Base-by-base conservation (phyloP, 2,888 invertebrate genomes). In the Falcaria lacertinaria region DNA sequence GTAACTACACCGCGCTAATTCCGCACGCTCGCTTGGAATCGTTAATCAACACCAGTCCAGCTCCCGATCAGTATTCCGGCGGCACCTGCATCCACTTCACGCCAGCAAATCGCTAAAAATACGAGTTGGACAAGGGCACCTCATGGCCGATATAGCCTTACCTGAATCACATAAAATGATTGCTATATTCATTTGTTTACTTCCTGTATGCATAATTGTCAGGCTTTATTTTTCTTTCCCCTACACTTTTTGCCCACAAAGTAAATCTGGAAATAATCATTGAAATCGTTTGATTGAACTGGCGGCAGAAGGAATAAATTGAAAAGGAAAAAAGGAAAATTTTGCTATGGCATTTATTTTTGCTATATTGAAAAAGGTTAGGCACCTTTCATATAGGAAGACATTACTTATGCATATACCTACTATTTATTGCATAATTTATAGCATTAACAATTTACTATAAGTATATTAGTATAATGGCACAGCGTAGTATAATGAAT, bases 81-180 rank as follows among this genome's bases (percentile, higher is more conserved):
- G 54, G 66, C 78, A 70, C 55, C 57, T 45, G 56, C 46, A 57
- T 56, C 56, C 64, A 54, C 60, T 65, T 60, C 63, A 61, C 65
- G 69, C 69, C 73, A 76, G 72, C 74, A 80, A 81, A 84, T 76
- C 82, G 84, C 85, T 87, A 86, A 87, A 88, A 86, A 87, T 87
- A 86, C 72, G 65, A 77, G 67, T 70, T 60, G 61, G 57, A 67
- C 86, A 80, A 84, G 80, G 83, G 79, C 82, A 73, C 48, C 60
- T 74, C 83, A 86, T 76, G 85, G 84, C 61, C 81, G 60, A 62
- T 61, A 73, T 74, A 68, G 62, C 77, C 79, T 81, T 78, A 80
- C 77, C 73, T 69, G 70, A 74, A 77, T 74, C 77, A 75, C 78
- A 78, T 82, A 77, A 77, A 80, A 72, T 50, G 43, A 43, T 57